Conservation (phyloP, 2,797 vertebrate genomes). For the Galagoides demidoff region DNA sequence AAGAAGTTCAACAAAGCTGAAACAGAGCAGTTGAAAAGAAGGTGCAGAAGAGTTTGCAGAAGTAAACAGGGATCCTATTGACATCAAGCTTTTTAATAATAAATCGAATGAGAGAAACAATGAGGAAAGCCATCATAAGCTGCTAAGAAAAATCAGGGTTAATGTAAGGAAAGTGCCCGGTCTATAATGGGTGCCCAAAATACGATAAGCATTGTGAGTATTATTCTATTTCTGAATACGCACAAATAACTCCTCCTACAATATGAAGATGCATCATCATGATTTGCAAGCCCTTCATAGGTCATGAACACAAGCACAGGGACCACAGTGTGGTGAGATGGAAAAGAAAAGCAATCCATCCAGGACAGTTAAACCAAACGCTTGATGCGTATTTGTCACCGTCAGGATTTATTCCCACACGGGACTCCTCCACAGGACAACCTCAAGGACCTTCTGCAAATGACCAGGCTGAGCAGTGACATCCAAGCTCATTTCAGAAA, state of each 20-base stretch:
- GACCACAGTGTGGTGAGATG: neutral
- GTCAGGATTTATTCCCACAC: neutral
- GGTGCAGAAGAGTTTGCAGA: neutral
- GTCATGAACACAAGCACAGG: neutral
- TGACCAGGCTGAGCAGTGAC: fast-evolving
- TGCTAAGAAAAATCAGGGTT: neutral
- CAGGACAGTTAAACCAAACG: fast-evolving
- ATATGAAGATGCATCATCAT: neutral
- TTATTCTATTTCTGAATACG: neutral
- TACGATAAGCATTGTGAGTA: neutral
- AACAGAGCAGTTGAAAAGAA: neutral
- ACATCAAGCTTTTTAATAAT: too few relatives aligned
- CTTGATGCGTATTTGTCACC: fast-evolving
- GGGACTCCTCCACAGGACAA: neutral
- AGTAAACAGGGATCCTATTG: neutral
- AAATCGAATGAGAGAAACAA: neutral
- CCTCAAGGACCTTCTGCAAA: neutral
- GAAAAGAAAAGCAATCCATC: neutral
- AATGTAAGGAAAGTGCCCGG: neutral
- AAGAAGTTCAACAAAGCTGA: neutral
- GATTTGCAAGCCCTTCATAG: neutral
- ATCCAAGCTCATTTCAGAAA: neutral
- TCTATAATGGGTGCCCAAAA: neutral
- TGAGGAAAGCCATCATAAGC: neutral
- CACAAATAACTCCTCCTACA: neutral